Percentiles rank a stretch among this genome's conserved stretches.
These are phyloP conservation scores for Melanargia galathea DNA, from an alignment of 2,888 invertebrate genomes.

Conservation along the genomic window DNA sequence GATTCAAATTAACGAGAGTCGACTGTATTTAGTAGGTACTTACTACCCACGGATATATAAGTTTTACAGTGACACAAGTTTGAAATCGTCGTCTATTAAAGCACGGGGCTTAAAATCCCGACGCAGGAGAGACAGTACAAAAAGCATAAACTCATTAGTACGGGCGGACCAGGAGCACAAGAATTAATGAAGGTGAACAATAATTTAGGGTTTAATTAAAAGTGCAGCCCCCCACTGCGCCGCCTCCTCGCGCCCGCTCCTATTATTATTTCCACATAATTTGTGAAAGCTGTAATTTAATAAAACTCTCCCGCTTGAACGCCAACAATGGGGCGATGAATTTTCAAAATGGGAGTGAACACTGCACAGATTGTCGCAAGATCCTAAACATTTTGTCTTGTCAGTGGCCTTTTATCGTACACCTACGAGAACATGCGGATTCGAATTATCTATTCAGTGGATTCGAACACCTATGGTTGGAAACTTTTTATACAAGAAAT, in stretches of 20 bases:
- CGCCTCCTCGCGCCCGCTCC: conserved; percentile 59
- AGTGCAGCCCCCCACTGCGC: conserved; percentile 75
- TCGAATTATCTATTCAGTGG: too few relatives aligned
- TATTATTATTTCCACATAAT: conserved; percentile 77
- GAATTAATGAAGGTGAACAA: conserved; percentile 82
- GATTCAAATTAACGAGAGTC: too few relatives aligned
- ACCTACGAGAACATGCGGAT: not conserved
- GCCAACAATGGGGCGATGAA: conserved; percentile 46
- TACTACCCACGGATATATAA: too few relatives aligned
- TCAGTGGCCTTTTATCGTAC: not conserved
- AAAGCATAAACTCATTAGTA: conserved; percentile 80
- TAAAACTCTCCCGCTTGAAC: conserved; percentile 60
- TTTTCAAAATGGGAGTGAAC: conserved; percentile 41
- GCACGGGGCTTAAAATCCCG: conserved; percentile 4
- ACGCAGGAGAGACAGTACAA: conserved; percentile 58
- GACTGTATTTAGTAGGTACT: too few relatives aligned
- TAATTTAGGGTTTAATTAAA: conserved; percentile 83
- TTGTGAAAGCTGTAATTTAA: conserved; percentile 79
- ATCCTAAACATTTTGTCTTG: not conserved
- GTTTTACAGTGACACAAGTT: too few relatives aligned
- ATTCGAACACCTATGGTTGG: too few relatives aligned
- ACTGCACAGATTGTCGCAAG: not conserved
- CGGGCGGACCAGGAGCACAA: conserved; percentile 69
- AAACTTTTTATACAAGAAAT: too few relatives aligned
- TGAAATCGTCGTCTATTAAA: conserved; percentile 1